phyloP scores from a whole-genome alignment of 2,888 invertebrate species.

The Merodon equestris region DNA sequence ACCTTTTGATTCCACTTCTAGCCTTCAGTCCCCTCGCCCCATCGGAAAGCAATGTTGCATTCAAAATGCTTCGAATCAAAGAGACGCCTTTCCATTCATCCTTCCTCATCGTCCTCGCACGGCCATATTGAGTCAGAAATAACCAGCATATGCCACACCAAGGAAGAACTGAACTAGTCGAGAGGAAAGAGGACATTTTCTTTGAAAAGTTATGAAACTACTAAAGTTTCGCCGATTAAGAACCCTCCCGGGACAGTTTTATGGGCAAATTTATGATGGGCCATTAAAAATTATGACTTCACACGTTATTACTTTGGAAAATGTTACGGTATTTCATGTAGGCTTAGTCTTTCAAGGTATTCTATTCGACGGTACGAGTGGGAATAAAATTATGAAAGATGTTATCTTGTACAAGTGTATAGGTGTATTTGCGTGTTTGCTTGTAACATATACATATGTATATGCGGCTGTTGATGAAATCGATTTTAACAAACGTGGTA shows the following conservation, averaged over 20 bases:
- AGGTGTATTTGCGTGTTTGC: too few species aligned
- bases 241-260: constrained; percentile 47
- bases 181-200: constrained; percentile 48
- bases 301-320: constrained; percentile 62
- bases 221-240: constrained; percentile 62
- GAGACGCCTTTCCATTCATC: not conserved
- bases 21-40: constrained; percentile 13
- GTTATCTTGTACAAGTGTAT: too few species aligned
- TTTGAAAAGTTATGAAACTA: constrained; percentile 61
- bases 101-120: too few species aligned
- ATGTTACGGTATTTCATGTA: constrained; percentile 45
- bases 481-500: too few species aligned
- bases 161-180: constrained; percentile 26
- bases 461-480: too few species aligned
- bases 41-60: constrained; percentile 34
- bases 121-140: not conserved
- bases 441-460: too few species aligned
- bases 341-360: constrained; percentile 31
- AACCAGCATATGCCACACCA: constrained; percentile 32
- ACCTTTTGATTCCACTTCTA: constrained; percentile 26
- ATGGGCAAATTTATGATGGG: constrained; percentile 56
- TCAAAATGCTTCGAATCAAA: too few species aligned
- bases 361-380: not conserved
- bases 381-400: too few species aligned
- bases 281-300: constrained; percentile 64